A percentile compares a stretch with the other conserved stretches of the same genome.
Evolutionary conservation across 2,113 vertebrate genomes (phyloP).

Genomic region (Hystrix cristata): DNA sequence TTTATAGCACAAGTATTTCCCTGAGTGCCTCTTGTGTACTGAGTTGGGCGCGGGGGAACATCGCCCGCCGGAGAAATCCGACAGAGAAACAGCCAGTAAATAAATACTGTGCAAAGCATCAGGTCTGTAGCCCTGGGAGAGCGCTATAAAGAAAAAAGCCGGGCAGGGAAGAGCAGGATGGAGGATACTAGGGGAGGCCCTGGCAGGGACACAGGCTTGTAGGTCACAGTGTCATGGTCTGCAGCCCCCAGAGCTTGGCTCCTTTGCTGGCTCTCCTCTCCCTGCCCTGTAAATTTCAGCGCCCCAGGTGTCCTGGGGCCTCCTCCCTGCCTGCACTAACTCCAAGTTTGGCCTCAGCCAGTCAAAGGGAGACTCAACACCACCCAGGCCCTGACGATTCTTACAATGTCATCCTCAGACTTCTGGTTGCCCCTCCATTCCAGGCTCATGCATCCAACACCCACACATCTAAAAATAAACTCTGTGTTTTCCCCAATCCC

Average conservation of each 20-base stretch:
- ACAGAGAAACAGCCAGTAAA: background rate
- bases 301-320: background rate
- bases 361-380: background rate
- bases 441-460: background rate
- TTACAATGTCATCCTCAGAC: background rate
- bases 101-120: background rate
- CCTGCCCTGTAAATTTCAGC: background rate
- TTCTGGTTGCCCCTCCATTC: background rate
- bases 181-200: no score
- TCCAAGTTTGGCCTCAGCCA: background rate
- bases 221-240: background rate
- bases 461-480: background rate
- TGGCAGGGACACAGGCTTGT: background rate
- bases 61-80: background rate
- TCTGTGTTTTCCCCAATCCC: background rate
- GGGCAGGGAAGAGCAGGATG: no score
- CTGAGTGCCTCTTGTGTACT: background rate
- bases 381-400: background rate
- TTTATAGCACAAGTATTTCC: background rate
- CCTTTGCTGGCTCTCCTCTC: background rate
- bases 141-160: background rate
- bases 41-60: background rate
- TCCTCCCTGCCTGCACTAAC: no score
- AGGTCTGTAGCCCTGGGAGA: no score
- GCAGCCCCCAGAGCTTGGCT: background rate